phyloP scores from a whole-genome alignment of 1,140 invertebrate genomes.

The Mycetomoellerius zeteki region DNA sequence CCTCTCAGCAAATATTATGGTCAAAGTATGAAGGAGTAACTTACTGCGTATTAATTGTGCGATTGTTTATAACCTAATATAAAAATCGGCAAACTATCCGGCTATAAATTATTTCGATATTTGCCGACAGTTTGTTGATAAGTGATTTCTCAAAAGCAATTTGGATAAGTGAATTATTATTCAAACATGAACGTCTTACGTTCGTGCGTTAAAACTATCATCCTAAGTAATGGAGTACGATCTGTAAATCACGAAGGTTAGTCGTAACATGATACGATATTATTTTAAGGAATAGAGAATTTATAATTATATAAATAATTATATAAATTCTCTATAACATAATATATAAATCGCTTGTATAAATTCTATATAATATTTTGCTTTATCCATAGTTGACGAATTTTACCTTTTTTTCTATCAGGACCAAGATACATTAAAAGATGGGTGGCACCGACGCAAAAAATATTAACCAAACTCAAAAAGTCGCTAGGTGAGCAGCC shows the following conservation, averaged over 20 bases:
- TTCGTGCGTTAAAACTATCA: conserved; percentile 40
- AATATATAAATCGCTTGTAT: too few species aligned
- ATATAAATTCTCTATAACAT: neutral
- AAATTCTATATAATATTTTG: neutral
- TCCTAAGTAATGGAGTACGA: conserved; percentile 12
- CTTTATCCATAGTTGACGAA: neutral
- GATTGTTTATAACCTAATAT: conserved; percentile 8
- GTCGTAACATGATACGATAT: neutral
- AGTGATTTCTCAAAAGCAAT: neutral
- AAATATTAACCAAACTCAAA: conserved; percentile 85
- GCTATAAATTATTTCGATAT: neutral
- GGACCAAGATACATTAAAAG: conserved; percentile 84
- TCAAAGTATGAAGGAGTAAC: neutral
- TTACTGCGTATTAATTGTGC: neutral
- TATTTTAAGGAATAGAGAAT: neutral
- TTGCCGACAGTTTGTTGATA: neutral
- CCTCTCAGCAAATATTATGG: neutral
- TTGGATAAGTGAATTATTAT: neutral
- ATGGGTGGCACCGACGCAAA: conserved; percentile 88
- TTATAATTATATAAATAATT: too few species aligned
- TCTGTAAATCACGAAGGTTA: conserved; percentile 65
- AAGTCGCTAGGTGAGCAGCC: conserved; percentile 79
- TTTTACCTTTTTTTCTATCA: conserved; percentile 40
- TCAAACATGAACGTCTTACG: conserved; percentile 69
- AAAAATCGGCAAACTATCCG: neutral